These are phyloP conservation scores for Hydrolagus colliei DNA, from an alignment of 2,797 vertebrate genomes.

Conservation along the genomic window DNA sequence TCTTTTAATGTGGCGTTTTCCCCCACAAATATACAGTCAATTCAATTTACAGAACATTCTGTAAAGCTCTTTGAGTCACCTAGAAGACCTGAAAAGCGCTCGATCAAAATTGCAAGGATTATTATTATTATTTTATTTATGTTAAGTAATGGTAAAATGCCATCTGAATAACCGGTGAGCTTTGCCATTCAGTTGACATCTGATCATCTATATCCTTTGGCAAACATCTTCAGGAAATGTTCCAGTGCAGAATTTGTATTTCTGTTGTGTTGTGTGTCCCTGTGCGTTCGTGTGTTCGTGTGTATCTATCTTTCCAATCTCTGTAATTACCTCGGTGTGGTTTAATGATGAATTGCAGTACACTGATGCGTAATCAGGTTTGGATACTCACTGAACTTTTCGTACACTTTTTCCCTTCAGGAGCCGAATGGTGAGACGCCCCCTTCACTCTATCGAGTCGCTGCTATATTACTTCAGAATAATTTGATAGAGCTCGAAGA, in stretches of 20 bases:
- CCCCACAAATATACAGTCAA: too few relatives aligned
- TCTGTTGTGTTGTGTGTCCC: background rate
- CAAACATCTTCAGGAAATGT: background rate
- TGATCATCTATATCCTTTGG: background rate
- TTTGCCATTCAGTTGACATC: background rate
- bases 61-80: too few relatives aligned
- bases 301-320: background rate
- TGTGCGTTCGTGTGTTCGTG: background rate
- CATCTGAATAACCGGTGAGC: background rate
- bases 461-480: conserved; percentile 88
- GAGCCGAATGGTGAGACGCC: conserved; percentile 95
- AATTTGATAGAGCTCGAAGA: conserved; percentile 94
- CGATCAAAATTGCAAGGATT: too few relatives aligned
- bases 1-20: background rate
- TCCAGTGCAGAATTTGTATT: background rate
- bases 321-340: background rate
- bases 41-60: too few relatives aligned
- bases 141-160: background rate
- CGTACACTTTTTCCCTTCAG: conserved; percentile 50
- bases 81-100: too few relatives aligned
- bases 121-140: too few relatives aligned
- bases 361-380: background rate
- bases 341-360: background rate
- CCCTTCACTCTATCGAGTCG: conserved; percentile 88
- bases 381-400: conserved; percentile 11